Evolutionary conservation across 2,888 invertebrate species (phyloP).

Genomic region (Epinotia demarniana): DNA sequence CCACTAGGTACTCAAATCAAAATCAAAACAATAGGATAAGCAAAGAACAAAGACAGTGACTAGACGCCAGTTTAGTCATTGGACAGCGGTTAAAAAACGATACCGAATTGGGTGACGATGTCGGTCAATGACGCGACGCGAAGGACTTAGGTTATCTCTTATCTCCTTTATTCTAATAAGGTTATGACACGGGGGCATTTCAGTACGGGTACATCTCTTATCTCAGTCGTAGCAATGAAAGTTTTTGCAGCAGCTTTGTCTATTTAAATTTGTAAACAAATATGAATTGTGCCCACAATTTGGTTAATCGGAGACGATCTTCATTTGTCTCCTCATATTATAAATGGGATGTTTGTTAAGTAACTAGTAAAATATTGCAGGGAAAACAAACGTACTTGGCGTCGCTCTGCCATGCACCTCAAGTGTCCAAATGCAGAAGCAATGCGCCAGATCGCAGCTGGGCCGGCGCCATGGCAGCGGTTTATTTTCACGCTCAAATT

Average conservation of each 20-base stretch:
- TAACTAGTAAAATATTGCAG: background rate
- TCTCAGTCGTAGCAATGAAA: background rate
- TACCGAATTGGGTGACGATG: conserved; percentile 56
- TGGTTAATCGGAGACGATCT: background rate
- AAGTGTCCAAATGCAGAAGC: conserved; percentile 33
- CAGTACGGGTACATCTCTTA: background rate
- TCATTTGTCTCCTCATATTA: background rate
- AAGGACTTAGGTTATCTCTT: conserved; percentile 18
- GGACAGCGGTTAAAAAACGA: conserved; percentile 54
- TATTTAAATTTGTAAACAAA: background rate
- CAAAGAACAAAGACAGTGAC: conserved; percentile 39
- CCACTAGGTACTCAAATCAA: too few species aligned
- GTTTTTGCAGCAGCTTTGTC: background rate
- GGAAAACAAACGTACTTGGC: background rate
- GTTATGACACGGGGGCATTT: conserved; percentile 2
- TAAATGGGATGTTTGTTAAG: background rate
- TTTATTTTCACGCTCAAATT: conserved; percentile 44
- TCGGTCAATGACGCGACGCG: conserved; percentile 50
- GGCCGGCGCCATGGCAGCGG: conserved; percentile 34
- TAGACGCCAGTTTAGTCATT: conserved; percentile 43
- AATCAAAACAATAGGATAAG: conserved; percentile 21
- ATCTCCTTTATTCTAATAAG: conserved; percentile 16
- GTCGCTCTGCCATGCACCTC: background rate
- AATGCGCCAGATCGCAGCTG: conserved; percentile 38
- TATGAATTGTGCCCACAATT: background rate